Evolutionary conservation across 2,888 invertebrate genomes (phyloP).

Genomic region (Monopis laevigella): DNA sequence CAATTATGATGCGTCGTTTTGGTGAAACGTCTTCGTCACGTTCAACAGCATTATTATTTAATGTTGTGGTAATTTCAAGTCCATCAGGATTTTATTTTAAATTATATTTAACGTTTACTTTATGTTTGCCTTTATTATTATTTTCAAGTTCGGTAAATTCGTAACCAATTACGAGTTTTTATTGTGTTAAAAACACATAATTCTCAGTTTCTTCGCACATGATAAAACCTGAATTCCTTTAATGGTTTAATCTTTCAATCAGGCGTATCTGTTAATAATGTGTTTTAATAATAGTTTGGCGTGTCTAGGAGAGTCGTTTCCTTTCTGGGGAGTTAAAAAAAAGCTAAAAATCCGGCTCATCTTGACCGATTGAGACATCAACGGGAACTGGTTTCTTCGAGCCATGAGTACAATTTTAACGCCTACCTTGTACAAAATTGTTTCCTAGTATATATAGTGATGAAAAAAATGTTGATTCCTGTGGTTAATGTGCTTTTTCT

Average conservation of each 20-base stretch:
- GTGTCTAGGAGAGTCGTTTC: slow-evolving; percentile 7
- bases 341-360: slow-evolving; percentile 8
- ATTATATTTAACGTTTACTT: too few relatives aligned
- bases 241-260: slow-evolving; percentile 1
- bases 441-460: too few relatives aligned
- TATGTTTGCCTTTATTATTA: too few relatives aligned
- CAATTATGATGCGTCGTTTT: slow-evolving; percentile 1
- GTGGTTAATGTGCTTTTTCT: too few relatives aligned
- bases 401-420: slow-evolving; percentile 2
- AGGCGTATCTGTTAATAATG: slow-evolving; percentile 5
- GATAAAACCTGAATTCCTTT: background rate
- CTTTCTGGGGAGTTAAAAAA: slow-evolving; percentile 1
- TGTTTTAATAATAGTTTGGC: slow-evolving; percentile 9
- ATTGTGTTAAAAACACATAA: too few relatives aligned
- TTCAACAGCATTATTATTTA: too few relatives aligned
- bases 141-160: too few relatives aligned
- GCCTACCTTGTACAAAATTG: background rate
- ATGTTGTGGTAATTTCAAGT: too few relatives aligned
- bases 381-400: background rate
- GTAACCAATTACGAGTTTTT: too few relatives aligned
- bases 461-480: too few relatives aligned
- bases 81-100: too few relatives aligned
- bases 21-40: background rate
- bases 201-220: too few relatives aligned
- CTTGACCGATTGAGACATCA: slow-evolving; percentile 12